These are phyloP conservation scores for Drosophila anomelani DNA, from an alignment of 2,888 invertebrate species.

Conservation along the genomic window DNA sequence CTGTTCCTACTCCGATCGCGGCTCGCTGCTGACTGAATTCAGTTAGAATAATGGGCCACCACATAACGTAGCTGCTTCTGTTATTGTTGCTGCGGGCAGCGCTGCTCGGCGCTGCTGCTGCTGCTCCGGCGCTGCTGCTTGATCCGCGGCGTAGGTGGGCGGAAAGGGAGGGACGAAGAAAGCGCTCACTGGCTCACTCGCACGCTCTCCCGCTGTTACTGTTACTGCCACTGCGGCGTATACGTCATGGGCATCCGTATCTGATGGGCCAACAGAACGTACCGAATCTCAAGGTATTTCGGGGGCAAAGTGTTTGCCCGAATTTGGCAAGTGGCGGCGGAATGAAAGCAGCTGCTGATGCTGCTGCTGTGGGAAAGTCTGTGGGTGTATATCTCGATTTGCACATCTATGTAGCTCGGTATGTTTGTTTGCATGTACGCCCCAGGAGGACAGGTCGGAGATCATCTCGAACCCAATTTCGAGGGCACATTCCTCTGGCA, in stretches of 20 bases:
- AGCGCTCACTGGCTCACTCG: background rate
- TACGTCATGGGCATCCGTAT: constrained; percentile 16
- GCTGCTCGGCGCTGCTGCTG: constrained; percentile 11
- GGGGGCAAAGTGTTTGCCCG: constrained; percentile 45
- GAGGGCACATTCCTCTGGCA: constrained; percentile 18
- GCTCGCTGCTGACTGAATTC: constrained; percentile 79
- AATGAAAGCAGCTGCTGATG: constrained; percentile 19
- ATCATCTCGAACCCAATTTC: constrained; percentile 12
- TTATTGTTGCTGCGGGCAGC: constrained; percentile 29
- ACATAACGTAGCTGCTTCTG: constrained; percentile 61
- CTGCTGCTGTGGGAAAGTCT: constrained; percentile 11
- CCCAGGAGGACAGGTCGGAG: constrained; percentile 17
- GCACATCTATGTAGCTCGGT: background rate
- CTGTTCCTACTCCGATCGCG: constrained; percentile 74
- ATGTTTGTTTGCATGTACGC: background rate
- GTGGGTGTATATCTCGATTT: constrained; percentile 13
- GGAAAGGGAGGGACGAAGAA: constrained; percentile 9
- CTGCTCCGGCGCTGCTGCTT: constrained; percentile 10
- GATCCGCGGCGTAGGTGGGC: constrained; percentile 31
- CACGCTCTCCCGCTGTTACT: constrained; percentile 37
- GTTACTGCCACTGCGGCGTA: constrained; percentile 49
- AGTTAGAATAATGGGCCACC: constrained; percentile 70
- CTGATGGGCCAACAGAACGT: constrained; percentile 37
- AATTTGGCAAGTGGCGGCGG: constrained; percentile 26
- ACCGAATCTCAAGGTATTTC: constrained; percentile 28